These are phyloP conservation scores for Lasioglossum albipes DNA, from an alignment of 1,140 invertebrate species.

Conservation along the genomic window DNA sequence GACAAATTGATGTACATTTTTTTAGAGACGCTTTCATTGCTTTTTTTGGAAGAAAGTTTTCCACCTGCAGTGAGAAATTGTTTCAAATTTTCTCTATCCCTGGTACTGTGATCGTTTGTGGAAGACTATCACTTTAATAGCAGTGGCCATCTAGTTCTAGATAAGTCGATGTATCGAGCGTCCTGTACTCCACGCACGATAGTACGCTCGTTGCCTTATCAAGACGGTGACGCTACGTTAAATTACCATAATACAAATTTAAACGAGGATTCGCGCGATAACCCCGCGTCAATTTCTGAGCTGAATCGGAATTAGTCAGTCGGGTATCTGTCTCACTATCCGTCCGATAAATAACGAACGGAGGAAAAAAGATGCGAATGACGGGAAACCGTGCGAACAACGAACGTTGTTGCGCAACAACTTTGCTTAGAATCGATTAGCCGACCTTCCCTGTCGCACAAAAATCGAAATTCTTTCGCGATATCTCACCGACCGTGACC, in stretches of 20 bases:
- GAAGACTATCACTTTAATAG: not conserved
- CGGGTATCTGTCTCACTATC: not conserved
- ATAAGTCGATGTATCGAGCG: not conserved
- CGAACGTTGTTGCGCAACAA: not conserved
- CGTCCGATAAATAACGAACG: not conserved
- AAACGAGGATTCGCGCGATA: constrained; percentile 32
- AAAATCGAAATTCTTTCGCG: constrained; percentile 34
- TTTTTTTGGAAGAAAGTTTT: too few relatives aligned
- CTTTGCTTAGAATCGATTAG: constrained; percentile 17
- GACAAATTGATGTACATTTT: too few relatives aligned
- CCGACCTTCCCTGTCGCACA: not conserved
- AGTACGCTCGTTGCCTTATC: constrained; percentile 15
- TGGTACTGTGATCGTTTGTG: not conserved
- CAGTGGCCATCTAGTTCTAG: not conserved
- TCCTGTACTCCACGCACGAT: not conserved
- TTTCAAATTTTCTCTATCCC: not conserved
- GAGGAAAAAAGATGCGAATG: not conserved
- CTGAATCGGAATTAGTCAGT: not conserved
- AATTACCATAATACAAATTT: constrained; percentile 40
- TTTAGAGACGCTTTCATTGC: too few relatives aligned
- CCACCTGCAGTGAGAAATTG: too few relatives aligned
- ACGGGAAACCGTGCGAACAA: not conserved
- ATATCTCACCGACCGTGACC: constrained; percentile 29
- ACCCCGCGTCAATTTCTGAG: not conserved
- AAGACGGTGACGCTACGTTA: constrained; percentile 5